Evolutionary conservation across 1,140 invertebrate genomes (phyloP).

Genomic region (Antheraea pernyi): DNA sequence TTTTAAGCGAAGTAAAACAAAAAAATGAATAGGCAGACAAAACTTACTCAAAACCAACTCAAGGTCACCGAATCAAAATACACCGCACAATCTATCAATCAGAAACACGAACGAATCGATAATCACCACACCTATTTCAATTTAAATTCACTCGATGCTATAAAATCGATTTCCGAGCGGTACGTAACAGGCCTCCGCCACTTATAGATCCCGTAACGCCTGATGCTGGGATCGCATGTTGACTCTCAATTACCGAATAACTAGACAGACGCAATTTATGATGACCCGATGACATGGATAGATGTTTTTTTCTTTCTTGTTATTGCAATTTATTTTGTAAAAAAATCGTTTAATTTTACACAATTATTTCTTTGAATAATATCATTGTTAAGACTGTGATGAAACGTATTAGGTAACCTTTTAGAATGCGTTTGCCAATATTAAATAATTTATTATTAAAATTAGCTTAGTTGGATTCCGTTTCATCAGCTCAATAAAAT

Average conservation of each 20-base stretch:
- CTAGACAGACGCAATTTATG: constrained; percentile 19
- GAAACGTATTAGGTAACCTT: too few species aligned
- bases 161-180: constrained; percentile 15
- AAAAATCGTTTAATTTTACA: neutral
- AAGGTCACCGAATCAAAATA: neutral
- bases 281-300: constrained; percentile 36
- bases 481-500: too few species aligned
- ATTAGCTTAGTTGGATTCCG: too few species aligned
- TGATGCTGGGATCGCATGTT: constrained; percentile 39
- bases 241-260: constrained; percentile 25
- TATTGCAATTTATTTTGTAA: neutral
- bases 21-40: neutral
- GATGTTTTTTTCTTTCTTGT: neutral
- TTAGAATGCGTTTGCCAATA: too few species aligned
- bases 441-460: too few species aligned
- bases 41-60: neutral
- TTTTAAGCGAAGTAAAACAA: too few species aligned
- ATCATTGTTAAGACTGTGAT: too few species aligned
- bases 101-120: neutral
- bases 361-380: neutral
- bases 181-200: constrained; percentile 25
- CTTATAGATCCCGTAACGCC: constrained; percentile 41
- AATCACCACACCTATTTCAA: constrained; percentile 8
- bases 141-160: neutral
- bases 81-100: neutral